Conservation (phyloP, 2,113 vertebrate genomes). For the Pangasianodon hypophthalmus region DNA sequence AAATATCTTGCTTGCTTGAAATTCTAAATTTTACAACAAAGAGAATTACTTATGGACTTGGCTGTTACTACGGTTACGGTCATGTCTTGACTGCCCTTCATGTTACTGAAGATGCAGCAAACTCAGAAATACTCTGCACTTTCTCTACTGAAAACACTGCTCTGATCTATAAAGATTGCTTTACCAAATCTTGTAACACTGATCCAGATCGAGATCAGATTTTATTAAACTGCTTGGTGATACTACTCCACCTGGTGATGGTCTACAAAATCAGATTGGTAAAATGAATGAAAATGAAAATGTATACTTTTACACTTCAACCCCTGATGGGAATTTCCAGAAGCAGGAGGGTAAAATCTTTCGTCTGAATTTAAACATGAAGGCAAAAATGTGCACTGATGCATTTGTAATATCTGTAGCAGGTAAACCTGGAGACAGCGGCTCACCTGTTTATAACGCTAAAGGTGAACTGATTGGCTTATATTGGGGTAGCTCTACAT, state of each 20-base stretch:
- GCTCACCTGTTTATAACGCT: constrained; percentile 22
- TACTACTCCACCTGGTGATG: constrained; percentile 1
- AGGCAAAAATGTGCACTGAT: neutral
- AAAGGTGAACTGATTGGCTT: neutral
- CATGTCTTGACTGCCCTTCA: neutral
- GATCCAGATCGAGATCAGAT: neutral
- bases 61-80: constrained; percentile 1
- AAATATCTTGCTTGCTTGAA: neutral
- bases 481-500: neutral
- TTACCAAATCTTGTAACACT: neutral
- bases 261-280: constrained; percentile 11
- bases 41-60: neutral
- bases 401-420: neutral
- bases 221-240: constrained; percentile 16
- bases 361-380: neutral
- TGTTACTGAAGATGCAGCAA: neutral
- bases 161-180: constrained; percentile 12
- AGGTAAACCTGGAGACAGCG: constrained; percentile 41
- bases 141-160: neutral
- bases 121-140: neutral
- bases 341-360: neutral
- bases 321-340: neutral
- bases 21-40: neutral
- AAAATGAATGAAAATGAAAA: neutral
- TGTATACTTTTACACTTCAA: neutral